Evolutionary conservation across 1,140 invertebrate genomes (phyloP).

Genomic region (Adelges cooleyi): DNA sequence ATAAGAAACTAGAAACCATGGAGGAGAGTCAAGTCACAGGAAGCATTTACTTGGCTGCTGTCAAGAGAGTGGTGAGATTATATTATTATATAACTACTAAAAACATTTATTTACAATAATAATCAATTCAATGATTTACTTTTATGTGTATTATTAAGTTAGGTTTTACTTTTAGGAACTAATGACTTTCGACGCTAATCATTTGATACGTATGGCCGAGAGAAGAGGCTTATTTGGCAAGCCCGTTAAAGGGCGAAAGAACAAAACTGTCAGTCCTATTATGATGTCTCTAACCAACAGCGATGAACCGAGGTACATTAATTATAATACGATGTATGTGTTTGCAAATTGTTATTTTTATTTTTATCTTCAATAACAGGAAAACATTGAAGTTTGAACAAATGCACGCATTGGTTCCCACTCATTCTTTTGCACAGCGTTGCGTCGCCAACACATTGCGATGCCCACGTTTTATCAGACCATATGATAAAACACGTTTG

Average conservation of each 20-base stretch:
- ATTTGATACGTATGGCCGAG: slow-evolving; percentile 18
- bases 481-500: background rate
- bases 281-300: background rate
- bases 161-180: too few relatives aligned
- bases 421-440: background rate
- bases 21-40: slow-evolving; percentile 8
- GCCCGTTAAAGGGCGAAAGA: slow-evolving; percentile 4
- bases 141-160: too few relatives aligned
- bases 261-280: background rate
- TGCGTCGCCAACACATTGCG: background rate
- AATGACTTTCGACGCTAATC: slow-evolving; percentile 14
- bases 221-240: slow-evolving; percentile 13
- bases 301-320: background rate
- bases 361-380: too few relatives aligned
- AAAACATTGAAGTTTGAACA: slow-evolving; percentile 9
- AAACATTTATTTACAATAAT: too few relatives aligned
- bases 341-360: too few relatives aligned
- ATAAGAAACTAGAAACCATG: slow-evolving; percentile 2
- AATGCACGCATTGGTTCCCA: slow-evolving; percentile 1
- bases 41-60: slow-evolving; percentile 6
- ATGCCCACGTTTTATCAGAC: background rate
- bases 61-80: slow-evolving; percentile 11
- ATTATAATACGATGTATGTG: too few relatives aligned
- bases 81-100: too few relatives aligned
- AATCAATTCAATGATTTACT: too few relatives aligned